Base-by-base conservation (phyloP, 1,140 invertebrate genomes). In the Atta colombica region DNA sequence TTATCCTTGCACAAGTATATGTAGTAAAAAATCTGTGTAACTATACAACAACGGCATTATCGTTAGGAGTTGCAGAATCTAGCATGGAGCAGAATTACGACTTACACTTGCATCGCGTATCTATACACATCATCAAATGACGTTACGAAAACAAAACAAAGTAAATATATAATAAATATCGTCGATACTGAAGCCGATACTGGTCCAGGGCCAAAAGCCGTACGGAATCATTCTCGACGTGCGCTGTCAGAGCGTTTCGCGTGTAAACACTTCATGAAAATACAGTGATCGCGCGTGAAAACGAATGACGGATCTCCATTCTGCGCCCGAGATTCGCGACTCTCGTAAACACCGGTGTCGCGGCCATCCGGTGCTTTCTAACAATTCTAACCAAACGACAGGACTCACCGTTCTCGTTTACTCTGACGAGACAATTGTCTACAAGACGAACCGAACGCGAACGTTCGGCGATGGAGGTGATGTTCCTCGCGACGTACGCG, bases 321-420 rank as follows among this genome's bases (percentile, higher is more conserved):
- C 28, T 28, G 25, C 53, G 12, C 72, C 18, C 61, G 21, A 6
- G 31, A 45, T 21, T 14, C 3, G 16, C 58, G 25, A 78, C 25
- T 66, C 61, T 66, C 61, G 77, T 81, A 71, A 71, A 81, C 53
- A 81, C 78, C 66, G 63, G 78, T 78, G 65, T 71, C 21, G 65
- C 51, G 10, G 10, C 21, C 31, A 12, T 28, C 35, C 53, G 31
- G 21, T 10, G 21, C 31, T 21, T 35, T 35, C 78, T 81, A 81
- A 81, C 66, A 66, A 81, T 51, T 35, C 78, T 81, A 81, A 81
- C 78, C 78, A 81, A 71, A 25, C n/a, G 25, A 51, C 10, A 1
- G 31, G 2, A 58, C 66, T 71, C 61, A 80, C 77, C 61, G 61
- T 8, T 58, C 77, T 28, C 7, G 31, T 16, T 55, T 31, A 58